phyloP scores from a whole-genome alignment of 2,797 vertebrate species.

The Siniperca undulata region DNA sequence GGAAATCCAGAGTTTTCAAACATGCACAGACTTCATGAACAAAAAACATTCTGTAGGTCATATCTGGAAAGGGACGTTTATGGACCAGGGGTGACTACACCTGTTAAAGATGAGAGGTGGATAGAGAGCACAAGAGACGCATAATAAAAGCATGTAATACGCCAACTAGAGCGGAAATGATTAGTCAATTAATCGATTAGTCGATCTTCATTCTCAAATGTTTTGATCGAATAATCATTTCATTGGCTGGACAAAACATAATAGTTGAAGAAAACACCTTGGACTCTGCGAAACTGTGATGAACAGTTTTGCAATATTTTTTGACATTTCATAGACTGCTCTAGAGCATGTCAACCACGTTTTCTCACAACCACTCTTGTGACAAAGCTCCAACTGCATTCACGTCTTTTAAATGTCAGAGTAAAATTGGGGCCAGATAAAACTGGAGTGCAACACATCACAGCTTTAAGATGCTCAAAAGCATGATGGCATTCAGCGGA shows the following conservation, averaged over 20 bases:
- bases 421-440: slow-evolving; percentile 29
- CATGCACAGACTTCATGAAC: not conserved
- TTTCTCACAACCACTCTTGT: slow-evolving; percentile 2
- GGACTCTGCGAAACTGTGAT: not conserved
- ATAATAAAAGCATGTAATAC: not conserved
- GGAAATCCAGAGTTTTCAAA: not conserved
- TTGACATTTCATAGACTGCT: slow-evolving; percentile 6
- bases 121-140: not conserved
- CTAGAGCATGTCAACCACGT: not conserved
- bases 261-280: not conserved
- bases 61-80: not conserved
- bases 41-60: not conserved
- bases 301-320: not conserved
- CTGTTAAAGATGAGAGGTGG: not conserved
- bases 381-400: slow-evolving; percentile 33
- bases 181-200: not conserved
- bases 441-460: slow-evolving; percentile 5
- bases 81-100: not conserved
- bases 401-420: slow-evolving; percentile 47
- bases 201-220: no score
- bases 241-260: not conserved
- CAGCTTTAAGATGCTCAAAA: slow-evolving; percentile 23
- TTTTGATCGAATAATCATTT: no score
- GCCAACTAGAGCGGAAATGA: not conserved
- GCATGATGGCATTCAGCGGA: slow-evolving; percentile 13